Base-by-base conservation (phyloP, 1,140 invertebrate genomes). In the Zaprionus gabonicus region DNA sequence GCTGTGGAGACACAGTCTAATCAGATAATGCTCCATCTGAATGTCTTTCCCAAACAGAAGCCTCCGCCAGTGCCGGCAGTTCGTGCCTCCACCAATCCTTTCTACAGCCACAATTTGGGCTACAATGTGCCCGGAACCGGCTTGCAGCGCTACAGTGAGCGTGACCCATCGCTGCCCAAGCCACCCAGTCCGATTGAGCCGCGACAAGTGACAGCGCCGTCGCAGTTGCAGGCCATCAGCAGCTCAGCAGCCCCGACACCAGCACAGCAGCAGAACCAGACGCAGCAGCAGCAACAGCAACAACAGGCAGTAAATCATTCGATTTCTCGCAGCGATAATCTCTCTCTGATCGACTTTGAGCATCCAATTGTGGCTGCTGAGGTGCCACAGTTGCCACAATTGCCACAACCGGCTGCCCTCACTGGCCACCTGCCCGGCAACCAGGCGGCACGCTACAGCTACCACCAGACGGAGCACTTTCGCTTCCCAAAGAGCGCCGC, bases 11-110 rank as follows among this genome's bases (percentile, higher is more conserved):
- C 71, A 6, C 80, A 82, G 7, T 46, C 79, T 3, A 90, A 74
- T 73, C 87, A 87, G 55, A 90, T 92, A 13, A 83, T 91, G 82
- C 68, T 92, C 10, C 91, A 92, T 38, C 25, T 92, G 23, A 92
- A 92, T 63, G 87, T 92, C 0, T 92, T 92, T 41, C 91, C 91
- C 34, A 92, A 92, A 59, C 84, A 92, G 23, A 91, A 92, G 36
- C 71, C 76, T 0, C 63, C 80, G 12, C 31, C 80, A 17, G 13
- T 25, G 31, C 36, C 64, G 10, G 63, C 72, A 4, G 55, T 81
- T 28, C 78, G 84, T 5, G 51, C 77, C 38, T 91, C 90, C 15
- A 91, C 90, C 1, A 91, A 91, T 86, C 90, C 90, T 1, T 91
- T 91, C 17, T 90, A 91, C 60, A 91, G 76, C 15, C 70, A 82